These are phyloP conservation scores for Agrochola circellaris DNA, from an alignment of 2,888 invertebrate species.

Conservation along the genomic window DNA sequence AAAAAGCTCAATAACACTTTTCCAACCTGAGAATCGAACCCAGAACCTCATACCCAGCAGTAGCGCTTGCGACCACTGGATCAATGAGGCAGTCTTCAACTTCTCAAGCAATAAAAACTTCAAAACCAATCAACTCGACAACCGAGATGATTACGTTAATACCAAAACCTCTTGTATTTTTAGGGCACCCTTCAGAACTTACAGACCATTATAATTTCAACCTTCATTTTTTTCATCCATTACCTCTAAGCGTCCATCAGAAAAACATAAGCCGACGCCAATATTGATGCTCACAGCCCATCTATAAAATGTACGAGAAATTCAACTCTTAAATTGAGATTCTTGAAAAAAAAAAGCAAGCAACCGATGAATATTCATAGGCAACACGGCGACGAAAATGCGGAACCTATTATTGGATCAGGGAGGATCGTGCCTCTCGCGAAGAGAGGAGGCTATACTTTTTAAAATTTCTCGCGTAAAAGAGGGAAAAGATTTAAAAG, in stretches of 20 bases:
- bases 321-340: conserved; percentile 67
- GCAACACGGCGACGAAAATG: conserved; percentile 62
- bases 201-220: conserved; percentile 44
- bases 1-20: no score
- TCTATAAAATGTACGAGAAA: conserved; percentile 64
- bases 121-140: conserved; percentile 32
- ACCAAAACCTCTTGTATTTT: conserved; percentile 32
- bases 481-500: conserved; percentile 63
- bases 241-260: conserved; percentile 50
- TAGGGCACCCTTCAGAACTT: conserved; percentile 15
- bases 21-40: no score
- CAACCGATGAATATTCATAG: conserved; percentile 72
- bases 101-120: conserved; percentile 19
- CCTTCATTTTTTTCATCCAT: conserved; percentile 51
- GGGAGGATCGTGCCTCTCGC: conserved; percentile 63
- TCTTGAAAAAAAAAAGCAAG: conserved; percentile 64
- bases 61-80: no score
- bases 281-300: conserved; percentile 61
- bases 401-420: conserved; percentile 73
- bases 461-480: conserved; percentile 65
- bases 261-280: conserved; percentile 58
- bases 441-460: conserved; percentile 61
- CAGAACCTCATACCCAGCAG: no score
- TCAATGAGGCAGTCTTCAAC: not conserved
- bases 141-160: conserved; percentile 38